These are phyloP conservation scores for Hippopotamyrus pictus DNA, from an alignment of 2,797 vertebrate genomes.

Conservation along the genomic window DNA sequence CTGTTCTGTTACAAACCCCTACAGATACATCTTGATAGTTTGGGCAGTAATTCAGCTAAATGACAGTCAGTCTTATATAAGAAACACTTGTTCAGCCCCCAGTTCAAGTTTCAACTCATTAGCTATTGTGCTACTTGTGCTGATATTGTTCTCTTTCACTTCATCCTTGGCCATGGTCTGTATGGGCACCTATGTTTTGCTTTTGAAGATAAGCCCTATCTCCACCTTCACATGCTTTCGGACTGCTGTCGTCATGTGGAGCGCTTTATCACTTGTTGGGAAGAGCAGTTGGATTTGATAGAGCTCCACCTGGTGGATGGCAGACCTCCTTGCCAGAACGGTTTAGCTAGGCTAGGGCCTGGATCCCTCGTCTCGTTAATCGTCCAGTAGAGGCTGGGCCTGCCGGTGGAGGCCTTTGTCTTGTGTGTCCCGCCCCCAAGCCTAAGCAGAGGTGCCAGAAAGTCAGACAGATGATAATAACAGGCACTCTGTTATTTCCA, in stretches of 20 bases:
- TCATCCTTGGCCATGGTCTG: not conserved
- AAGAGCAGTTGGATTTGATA: not conserved
- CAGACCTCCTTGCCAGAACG: not conserved
- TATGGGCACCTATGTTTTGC: not conserved
- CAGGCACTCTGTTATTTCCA: not conserved
- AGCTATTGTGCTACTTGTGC: not conserved
- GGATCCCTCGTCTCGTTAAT: not conserved
- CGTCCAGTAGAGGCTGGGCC: not conserved
- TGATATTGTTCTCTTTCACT: not conserved
- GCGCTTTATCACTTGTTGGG: not conserved
- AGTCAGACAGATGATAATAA: not conserved
- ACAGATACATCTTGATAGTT: not conserved
- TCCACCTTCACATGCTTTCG: not conserved
- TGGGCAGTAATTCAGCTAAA: not conserved
- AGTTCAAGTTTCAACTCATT: not conserved
- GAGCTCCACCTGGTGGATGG: not conserved
- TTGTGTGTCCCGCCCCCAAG: not conserved
- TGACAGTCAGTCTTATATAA: not conserved
- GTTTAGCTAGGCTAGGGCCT: not conserved
- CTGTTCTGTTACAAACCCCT: not conserved
- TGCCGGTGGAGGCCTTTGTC: not conserved
- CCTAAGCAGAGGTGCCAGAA: not conserved
- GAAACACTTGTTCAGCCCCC: not conserved
- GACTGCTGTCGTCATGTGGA: not conserved
- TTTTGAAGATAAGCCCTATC: not conserved